A percentile compares a stretch with the other conserved stretches of the same genome.
Conservation (phyloP, 2,797 vertebrate genomes). For the Triplophysa yarkandensis region DNA sequence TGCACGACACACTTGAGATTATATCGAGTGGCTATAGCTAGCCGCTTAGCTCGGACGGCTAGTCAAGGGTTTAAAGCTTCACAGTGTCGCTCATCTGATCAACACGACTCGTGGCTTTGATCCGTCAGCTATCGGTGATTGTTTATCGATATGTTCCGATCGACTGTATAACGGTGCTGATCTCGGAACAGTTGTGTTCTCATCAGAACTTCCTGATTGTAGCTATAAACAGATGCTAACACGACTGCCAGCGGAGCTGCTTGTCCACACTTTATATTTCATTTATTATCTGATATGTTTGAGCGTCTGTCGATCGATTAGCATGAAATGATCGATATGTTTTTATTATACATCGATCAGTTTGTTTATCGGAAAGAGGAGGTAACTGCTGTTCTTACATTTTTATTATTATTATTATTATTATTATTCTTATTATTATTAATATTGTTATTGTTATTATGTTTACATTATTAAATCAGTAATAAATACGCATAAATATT, state of each 20-base stretch:
- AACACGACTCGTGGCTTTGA: not conserved
- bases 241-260: not conserved
- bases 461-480: not conserved
- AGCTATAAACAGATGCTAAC: slow-evolving; percentile 7
- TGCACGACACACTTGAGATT: slow-evolving; percentile 23
- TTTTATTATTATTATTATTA: no score
- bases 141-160: not conserved
- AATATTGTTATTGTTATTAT: not conserved
- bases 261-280: not conserved
- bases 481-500: not conserved
- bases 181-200: slow-evolving; percentile 20
- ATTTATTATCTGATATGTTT: not conserved
- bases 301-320: not conserved
- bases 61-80: slow-evolving; percentile 13
- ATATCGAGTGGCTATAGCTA: slow-evolving; percentile 25
- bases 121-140: not conserved
- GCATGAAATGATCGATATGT: not conserved
- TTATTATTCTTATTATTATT: not conserved
- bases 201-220: slow-evolving; percentile 54
- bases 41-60: slow-evolving; percentile 24
- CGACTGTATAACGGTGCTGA: slow-evolving; percentile 12
- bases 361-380: slow-evolving; percentile 19
- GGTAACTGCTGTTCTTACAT: not conserved
- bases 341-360: slow-evolving; percentile 13
- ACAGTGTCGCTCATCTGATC: slow-evolving; percentile 3